A percentile compares a stretch with the other conserved stretches of the same genome.
Evolutionary conservation across 2,888 invertebrate genomes (phyloP).

Genomic region (Eueremaeus valkanovi): DNA sequence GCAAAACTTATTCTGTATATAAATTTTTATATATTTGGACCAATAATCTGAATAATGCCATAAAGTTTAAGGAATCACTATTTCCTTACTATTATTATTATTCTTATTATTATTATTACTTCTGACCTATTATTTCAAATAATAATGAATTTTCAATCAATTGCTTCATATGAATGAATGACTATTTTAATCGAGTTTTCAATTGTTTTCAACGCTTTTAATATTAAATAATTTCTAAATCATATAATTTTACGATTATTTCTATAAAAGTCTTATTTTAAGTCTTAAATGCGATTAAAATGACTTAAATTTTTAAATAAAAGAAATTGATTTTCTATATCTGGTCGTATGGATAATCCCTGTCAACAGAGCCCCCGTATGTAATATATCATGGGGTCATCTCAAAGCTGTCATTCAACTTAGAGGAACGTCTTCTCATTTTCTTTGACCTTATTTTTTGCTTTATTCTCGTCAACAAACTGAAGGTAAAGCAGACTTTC

Average conservation of each 20-base stretch:
- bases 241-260: no score
- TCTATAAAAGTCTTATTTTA: no score
- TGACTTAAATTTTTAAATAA: no score
- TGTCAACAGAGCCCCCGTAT: no score
- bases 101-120: background rate
- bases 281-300: background rate
- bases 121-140: background rate
- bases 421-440: background rate
- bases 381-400: no score
- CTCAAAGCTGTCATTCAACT: no score
- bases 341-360: no score
- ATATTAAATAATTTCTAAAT: no score
- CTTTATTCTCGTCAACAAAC: background rate
- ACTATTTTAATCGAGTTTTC: no score
- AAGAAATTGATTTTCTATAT: no score
- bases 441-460: conserved; percentile 22
- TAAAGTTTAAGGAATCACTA: background rate
- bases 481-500: conserved; percentile 28
- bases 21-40: background rate
- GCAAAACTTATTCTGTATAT: background rate
- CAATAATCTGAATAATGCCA: background rate
- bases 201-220: no score
- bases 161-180: no score
- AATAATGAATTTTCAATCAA: background rate
- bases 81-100: background rate